phyloP scores from a whole-genome alignment of 2,797 vertebrate genomes.

The Sphenopsis melanotis region DNA sequence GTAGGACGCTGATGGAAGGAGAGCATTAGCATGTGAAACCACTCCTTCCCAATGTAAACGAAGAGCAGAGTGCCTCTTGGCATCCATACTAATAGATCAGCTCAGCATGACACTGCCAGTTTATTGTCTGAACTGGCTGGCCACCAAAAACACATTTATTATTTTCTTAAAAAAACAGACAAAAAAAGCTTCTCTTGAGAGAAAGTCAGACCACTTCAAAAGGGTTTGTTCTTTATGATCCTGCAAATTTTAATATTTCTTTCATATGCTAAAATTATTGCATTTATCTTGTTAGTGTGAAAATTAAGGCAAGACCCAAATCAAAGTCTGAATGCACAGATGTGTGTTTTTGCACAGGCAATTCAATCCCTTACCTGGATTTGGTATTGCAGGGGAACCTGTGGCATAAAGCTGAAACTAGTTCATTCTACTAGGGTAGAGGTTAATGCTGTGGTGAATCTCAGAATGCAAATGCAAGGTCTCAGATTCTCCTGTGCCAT shows the following conservation, averaged over 20 bases:
- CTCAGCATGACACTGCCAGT: background rate
- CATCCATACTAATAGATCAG: conserved; percentile 10
- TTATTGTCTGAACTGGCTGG: background rate
- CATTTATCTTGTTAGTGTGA: background rate
- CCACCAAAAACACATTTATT: background rate
- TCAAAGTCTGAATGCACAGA: background rate
- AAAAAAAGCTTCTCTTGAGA: background rate
- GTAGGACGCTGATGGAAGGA: background rate
- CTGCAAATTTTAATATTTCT: background rate
- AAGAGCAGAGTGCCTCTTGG: background rate
- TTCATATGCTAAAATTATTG: background rate
- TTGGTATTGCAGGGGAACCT: background rate
- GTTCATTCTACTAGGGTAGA: background rate
- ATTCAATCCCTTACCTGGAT: background rate
- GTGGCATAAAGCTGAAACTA: background rate
- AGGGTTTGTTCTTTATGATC: background rate
- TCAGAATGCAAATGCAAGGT: background rate
- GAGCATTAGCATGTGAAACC: conserved; percentile 5
- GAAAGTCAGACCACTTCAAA: background rate
- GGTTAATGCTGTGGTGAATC: background rate
- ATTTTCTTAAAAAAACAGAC: background rate
- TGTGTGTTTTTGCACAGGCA: background rate
- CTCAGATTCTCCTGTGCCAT: background rate
- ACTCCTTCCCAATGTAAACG: background rate
- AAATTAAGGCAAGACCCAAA: background rate